A percentile compares a stretch with the other conserved stretches of the same genome.
Conservation (phyloP, 1,140 invertebrate genomes). For the Drosophila arizonae region DNA sequence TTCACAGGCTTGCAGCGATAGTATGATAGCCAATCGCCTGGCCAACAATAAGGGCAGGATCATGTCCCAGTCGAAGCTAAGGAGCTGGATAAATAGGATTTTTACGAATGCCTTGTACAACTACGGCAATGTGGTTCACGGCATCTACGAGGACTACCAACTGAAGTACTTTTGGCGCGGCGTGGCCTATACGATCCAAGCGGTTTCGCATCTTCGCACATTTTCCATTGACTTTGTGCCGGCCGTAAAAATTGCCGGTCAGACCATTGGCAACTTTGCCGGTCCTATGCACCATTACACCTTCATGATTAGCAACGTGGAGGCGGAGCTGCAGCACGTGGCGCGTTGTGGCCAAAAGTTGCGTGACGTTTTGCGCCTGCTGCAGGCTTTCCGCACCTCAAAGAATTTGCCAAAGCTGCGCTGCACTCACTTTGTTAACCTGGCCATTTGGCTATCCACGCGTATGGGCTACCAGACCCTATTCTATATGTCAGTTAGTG, state of each 20-base stretch:
- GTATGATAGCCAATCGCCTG: conserved; percentile 12
- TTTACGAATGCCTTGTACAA: conserved; percentile 16
- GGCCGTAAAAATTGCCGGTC: conserved; percentile 37
- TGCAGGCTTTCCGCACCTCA: conserved; percentile 47
- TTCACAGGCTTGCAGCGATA: not conserved
- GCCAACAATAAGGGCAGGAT: conserved; percentile 20
- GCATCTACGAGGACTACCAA: not conserved
- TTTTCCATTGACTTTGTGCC: conserved; percentile 64
- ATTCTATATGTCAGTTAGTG: not conserved
- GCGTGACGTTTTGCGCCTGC: conserved; percentile 34
- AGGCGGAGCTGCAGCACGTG: conserved; percentile 20
- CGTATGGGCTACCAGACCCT: not conserved
- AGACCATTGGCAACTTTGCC: not conserved
- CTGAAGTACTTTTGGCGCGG: conserved; percentile 28
- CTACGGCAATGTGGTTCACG: conserved; percentile 1
- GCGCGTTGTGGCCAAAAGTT: conserved; percentile 10
- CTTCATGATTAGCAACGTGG: conserved; percentile 36
- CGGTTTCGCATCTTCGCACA: not conserved
- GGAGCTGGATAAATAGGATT: conserved; percentile 43
- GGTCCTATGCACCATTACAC: conserved; percentile 26
- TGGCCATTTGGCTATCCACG: conserved; percentile 20
- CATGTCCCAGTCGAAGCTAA: conserved; percentile 26
- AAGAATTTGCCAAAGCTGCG: conserved; percentile 42
- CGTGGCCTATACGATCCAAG: conserved; percentile 45
- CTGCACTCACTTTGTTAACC: conserved; percentile 46